phyloP scores from a whole-genome alignment of 1,140 invertebrate genomes.

The Epicauta chinensis region DNA sequence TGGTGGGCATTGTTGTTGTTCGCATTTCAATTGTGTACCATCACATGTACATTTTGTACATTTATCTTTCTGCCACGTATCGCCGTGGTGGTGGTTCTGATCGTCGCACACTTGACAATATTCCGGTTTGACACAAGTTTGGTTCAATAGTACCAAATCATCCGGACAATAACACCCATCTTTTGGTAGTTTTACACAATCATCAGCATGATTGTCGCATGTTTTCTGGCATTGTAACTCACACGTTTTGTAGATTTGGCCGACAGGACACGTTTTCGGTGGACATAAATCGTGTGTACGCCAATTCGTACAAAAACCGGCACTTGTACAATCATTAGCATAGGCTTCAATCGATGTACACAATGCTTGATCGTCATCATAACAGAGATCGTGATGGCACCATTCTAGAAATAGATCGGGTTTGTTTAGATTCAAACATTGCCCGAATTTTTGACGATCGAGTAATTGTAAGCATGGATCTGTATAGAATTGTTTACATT shows the following conservation, averaged over 20 bases:
- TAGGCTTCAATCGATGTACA: conserved; percentile 66
- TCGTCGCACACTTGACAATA: conserved; percentile 62
- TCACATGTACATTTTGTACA: conserved; percentile 72
- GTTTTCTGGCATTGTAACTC: conserved; percentile 59
- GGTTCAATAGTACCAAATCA: conserved; percentile 51
- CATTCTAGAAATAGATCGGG: conserved; percentile 57
- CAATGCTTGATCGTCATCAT: conserved; percentile 45
- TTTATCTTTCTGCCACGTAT: conserved; percentile 54
- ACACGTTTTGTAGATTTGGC: conserved; percentile 62
- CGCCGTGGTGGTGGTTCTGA: conserved; percentile 46
- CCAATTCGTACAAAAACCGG: conserved; percentile 68
- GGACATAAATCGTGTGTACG: conserved; percentile 52
- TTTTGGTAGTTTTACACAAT: conserved; percentile 47
- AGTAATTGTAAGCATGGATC: conserved; percentile 61
- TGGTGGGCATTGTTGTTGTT: conserved; percentile 51
- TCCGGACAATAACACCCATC: conserved; percentile 83
- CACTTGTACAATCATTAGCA: conserved; percentile 59
- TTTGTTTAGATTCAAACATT: conserved; percentile 66
- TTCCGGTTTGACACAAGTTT: conserved; percentile 50
- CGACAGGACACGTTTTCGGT: conserved; percentile 49
- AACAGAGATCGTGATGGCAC: conserved; percentile 64
- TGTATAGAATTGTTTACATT: conserved; percentile 48
- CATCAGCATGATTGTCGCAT: conserved; percentile 52
- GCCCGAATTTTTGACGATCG: conserved; percentile 56
- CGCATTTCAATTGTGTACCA: conserved; percentile 48